Evolutionary conservation across 2,113 vertebrate species (phyloP), one percentile per base, ranked within the genome.

Genomic region (Chunga burmeisteri): DNA sequence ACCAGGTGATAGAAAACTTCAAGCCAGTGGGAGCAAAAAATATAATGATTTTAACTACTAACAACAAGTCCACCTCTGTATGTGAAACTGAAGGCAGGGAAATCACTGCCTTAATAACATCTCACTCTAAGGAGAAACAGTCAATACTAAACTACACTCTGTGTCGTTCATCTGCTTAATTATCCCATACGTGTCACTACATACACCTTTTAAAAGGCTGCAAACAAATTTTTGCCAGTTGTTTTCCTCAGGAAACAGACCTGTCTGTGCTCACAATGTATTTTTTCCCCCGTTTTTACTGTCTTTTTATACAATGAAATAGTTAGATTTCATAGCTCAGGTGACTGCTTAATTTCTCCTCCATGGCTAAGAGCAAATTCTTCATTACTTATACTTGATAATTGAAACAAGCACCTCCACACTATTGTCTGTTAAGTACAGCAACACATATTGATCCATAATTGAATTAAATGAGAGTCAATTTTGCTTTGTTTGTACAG

Each of bases 281-380:
- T 61, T 84, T 94, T 94, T 70, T 16, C 71, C 8, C 59, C 26
- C 3, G 11, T 90, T 79, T 79, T 50, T 23, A 22, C 55, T 72
- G 65, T 17, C 58, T 85, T 96, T 71, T 94, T 63, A 74, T 79
- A 86, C 36, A 82, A 52, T 15, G 22, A 46, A 81, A 79, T 63
- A 88, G 74, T 80, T 94, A 90, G 13, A 66, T 62, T 93, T 94
- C 79, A 94, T 52, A 83, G 85, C 38, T 93, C 42, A 93, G 70
- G 88, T 91, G 78, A 61, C 47, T 78, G 65, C 40, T 96, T 86
- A 92, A 59, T 71, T 79, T 90, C 72, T 94, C 73, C 46, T 89
- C 61, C 30, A 71, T 7, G 26, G 44, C 53, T 58, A 74, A 81
- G 16, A 81, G 50, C 34, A 90, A 93, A 88, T 40, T 56, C 34